A percentile compares a stretch with the other conserved stretches of the same genome.
phyloP scores from a whole-genome alignment of 2,113 vertebrate species.

The Piaya cayana region DNA sequence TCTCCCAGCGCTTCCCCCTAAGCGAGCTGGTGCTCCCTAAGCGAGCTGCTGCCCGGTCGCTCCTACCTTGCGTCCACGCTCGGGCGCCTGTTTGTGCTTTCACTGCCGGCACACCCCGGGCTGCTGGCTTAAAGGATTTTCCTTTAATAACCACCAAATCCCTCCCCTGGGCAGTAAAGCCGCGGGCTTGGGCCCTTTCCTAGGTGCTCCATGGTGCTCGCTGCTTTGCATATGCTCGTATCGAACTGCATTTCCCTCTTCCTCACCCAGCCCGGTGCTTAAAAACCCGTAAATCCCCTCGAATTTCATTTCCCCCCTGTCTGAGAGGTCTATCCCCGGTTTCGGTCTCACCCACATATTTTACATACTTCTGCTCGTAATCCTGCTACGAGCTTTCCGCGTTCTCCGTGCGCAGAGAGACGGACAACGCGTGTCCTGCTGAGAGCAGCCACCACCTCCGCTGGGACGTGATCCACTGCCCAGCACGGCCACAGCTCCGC shows the following conservation, averaged over 20 bases:
- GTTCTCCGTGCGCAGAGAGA: accelerated
- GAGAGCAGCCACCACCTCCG: not conserved
- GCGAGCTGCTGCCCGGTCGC: accelerated
- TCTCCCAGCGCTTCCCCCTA: accelerated
- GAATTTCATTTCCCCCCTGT: not conserved
- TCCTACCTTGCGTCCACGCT: conserved; percentile 24
- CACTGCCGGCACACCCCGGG: conserved; percentile 42
- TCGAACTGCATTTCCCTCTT: not conserved
- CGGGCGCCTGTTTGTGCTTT: conserved; percentile 46
- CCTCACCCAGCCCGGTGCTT: not conserved
- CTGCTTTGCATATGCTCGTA: not conserved
- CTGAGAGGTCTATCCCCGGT: not conserved
- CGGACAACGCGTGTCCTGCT: not conserved
- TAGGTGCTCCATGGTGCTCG: not conserved
- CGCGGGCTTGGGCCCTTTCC: not conserved
- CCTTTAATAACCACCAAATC: conserved; percentile 72
- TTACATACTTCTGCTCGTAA: not conserved
- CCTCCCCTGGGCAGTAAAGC: conserved; percentile 58
- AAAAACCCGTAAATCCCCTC: not conserved
- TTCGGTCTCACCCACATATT: not conserved
- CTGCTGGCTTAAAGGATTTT: conserved; percentile 72
- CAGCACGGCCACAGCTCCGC: accelerated
- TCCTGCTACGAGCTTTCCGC: not conserved
- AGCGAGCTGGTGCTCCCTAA: not conserved
- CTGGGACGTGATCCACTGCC: not conserved